These are phyloP conservation scores for Perca flavescens DNA, from an alignment of 2,113 vertebrate genomes.

Conservation along the genomic window DNA sequence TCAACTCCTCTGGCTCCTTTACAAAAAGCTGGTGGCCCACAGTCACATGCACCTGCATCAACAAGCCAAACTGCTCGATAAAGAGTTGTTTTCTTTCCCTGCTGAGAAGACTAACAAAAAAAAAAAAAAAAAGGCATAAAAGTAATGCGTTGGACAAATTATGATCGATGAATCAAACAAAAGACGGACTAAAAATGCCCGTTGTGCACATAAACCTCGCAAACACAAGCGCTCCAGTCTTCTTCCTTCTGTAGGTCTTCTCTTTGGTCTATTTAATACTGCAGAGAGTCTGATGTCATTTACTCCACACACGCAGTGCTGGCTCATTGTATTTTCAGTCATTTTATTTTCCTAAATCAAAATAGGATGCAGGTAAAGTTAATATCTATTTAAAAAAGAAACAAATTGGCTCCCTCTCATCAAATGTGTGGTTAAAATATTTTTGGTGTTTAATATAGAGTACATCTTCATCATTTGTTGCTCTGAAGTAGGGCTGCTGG, in stretches of 20 bases:
- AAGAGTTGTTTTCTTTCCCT: neutral
- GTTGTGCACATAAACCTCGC: neutral
- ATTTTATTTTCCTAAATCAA: neutral
- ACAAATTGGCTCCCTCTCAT: neutral
- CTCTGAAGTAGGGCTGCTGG: no score
- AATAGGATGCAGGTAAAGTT: conserved; percentile 56
- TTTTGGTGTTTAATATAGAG: neutral
- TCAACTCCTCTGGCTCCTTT: conserved; percentile 11
- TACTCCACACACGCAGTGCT: neutral
- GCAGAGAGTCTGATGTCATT: conserved; percentile 27
- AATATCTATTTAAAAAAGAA: neutral
- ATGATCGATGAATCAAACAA: neutral
- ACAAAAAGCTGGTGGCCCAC: conserved; percentile 31
- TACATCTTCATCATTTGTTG: neutral
- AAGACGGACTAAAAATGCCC: no score
- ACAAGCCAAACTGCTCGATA: neutral
- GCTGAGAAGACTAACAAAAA: neutral
- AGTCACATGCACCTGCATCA: conserved; percentile 28
- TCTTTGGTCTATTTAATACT: neutral
- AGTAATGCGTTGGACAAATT: neutral
- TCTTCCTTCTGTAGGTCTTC: neutral
- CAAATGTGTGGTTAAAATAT: neutral
- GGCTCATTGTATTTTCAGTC: no score
- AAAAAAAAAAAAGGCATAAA: no score
- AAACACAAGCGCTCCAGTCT: neutral